phyloP scores from a whole-genome alignment of 1,140 invertebrate species.

The Nephila pilipes region DNA sequence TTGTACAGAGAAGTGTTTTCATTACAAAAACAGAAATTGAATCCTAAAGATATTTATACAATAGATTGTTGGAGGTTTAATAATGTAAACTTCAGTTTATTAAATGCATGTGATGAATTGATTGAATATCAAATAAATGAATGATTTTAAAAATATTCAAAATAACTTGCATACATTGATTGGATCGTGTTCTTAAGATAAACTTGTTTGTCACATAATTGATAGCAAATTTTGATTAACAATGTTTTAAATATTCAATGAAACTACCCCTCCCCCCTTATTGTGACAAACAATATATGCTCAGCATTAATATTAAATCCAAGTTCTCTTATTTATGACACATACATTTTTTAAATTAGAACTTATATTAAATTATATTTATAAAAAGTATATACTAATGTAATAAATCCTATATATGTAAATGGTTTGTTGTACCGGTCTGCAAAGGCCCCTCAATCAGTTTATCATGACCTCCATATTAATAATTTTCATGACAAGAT shows the following conservation, averaged over 20 bases:
- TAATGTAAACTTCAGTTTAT: background rate
- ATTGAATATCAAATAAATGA: background rate
- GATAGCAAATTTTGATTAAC: background rate
- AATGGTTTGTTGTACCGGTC: background rate
- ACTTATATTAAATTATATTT: too few relatives aligned
- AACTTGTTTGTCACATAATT: background rate
- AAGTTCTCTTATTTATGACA: background rate
- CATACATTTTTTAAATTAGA: background rate
- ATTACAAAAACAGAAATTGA: background rate
- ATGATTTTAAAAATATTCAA: background rate
- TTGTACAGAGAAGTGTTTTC: conserved; percentile 51
- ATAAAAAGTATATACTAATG: too few relatives aligned
- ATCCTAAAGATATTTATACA: conserved; percentile 13
- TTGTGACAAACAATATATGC: background rate
- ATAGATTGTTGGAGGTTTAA: background rate
- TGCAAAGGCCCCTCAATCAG: background rate
- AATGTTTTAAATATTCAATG: background rate
- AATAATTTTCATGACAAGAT: conserved; percentile 37
- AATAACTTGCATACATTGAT: too few relatives aligned
- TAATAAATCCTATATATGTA: too few relatives aligned
- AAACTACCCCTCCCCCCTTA: background rate
- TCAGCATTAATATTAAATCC: background rate
- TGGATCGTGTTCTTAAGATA: too few relatives aligned
- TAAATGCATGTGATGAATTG: background rate
- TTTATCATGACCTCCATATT: conserved; percentile 1